These are phyloP conservation scores for Achlya flavicornis DNA, from an alignment of 2,888 invertebrate species.

Conservation along the genomic window DNA sequence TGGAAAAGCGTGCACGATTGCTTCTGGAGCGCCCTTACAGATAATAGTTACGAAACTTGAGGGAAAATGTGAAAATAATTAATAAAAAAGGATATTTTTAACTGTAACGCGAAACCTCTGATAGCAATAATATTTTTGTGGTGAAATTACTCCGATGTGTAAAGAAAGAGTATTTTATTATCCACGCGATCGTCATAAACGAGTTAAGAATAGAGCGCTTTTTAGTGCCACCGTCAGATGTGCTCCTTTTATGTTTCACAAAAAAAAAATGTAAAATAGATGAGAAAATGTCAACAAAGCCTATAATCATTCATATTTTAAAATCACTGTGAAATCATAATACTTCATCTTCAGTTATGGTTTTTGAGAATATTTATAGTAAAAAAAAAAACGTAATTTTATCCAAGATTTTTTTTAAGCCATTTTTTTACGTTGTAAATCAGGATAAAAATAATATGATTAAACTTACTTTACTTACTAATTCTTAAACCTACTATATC, in stretches of 20 bases:
- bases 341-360: not conserved
- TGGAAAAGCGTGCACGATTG: conserved; percentile 78
- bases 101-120: conserved; percentile 71
- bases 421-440: too few relatives aligned
- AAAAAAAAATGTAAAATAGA: conserved; percentile 20
- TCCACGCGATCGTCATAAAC: conserved; percentile 70
- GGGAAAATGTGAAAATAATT: conserved; percentile 40
- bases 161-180: conserved; percentile 76
- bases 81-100: conserved; percentile 65
- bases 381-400: too few relatives aligned
- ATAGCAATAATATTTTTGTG: conserved; percentile 83
- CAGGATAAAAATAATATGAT: too few relatives aligned
- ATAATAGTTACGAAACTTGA: conserved; percentile 40
- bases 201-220: conserved; percentile 65
- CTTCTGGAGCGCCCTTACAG: conserved; percentile 67
- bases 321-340: not conserved
- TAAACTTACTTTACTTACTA: too few relatives aligned
- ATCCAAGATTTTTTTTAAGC: too few relatives aligned
- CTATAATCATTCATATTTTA: not conserved
- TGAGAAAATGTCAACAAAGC: conserved; percentile 23
- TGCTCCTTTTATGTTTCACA: conserved; percentile 49
- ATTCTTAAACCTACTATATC: too few relatives aligned
- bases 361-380: too few relatives aligned
- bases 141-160: conserved; percentile 65
- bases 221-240: conserved; percentile 62